Base-by-base conservation (phyloP, 2,888 invertebrate species). In the Drosophila dives region DNA sequence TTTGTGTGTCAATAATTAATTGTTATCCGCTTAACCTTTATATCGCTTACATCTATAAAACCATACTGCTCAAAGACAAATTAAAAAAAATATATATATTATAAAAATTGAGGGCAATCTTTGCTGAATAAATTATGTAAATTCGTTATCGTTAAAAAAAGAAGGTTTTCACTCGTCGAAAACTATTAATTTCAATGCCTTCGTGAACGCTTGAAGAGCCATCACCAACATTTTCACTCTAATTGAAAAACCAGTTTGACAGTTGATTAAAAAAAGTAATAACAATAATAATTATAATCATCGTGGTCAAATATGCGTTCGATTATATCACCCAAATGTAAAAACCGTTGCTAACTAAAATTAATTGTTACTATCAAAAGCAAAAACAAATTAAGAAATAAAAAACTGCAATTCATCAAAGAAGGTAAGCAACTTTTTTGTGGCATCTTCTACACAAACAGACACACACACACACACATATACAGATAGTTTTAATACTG, bases 191-290 rank as follows among this genome's bases (percentile, higher is more conserved):
- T 80, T 80, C 77, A 77, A 75, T 81, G 80, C 63, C 67, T 71
- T 49, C 65, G 76, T 65, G 73, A 69, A 29, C 49, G 72, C 65
- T 75, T 68, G 81, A 65, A 77, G 80, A 77, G 81, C 73, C 81
- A 87, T 87, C 84, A 81, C 70, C 86, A 86, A 74, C 82, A 89
- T 86, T 86, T 89, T 86, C 86, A 89, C 86, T 86, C 89, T 86
- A 89, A 89, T 89, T 89, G 86, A 86, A 84, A 86, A 89, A 86
- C 86, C 89, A 86, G 86, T 86, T 86, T 89, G 84, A 71, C 83
- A 75, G 82, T 79, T 84, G 80, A 78, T 83, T 83, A 83, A 86
- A 88, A 76, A 74, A 63, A 65, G 58, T 23, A 72, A 61, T 51
- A 80, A 69, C 59, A 50, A 59, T 64, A 61, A 74, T 77, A 79